Percentiles rank a stretch among this genome's conserved stretches.
phyloP scores from a whole-genome alignment of 2,888 invertebrate genomes.

The Cetonia aurata region DNA sequence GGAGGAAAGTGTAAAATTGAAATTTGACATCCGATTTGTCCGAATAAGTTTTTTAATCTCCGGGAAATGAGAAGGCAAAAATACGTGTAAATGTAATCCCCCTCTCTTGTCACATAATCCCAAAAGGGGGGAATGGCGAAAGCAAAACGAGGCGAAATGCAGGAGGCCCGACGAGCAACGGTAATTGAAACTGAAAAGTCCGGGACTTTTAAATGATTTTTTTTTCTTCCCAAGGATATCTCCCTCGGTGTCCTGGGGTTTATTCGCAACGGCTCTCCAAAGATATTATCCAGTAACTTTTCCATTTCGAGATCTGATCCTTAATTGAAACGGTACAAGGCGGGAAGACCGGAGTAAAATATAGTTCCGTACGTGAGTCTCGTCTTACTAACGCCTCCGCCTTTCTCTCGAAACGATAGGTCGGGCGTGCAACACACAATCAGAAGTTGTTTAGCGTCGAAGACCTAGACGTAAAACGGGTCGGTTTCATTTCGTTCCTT shows the following conservation, averaged over 20 bases:
- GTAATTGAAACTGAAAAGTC: constrained; percentile 41
- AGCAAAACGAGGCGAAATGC: background rate
- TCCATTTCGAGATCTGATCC: constrained; percentile 40
- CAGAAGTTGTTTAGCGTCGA: constrained; percentile 23
- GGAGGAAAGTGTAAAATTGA: constrained; percentile 28
- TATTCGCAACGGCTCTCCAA: constrained; percentile 27
- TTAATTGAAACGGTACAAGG: constrained; percentile 42
- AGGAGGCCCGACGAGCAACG: constrained; percentile 1
- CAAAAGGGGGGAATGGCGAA: background rate
- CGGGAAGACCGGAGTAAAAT: constrained; percentile 25
- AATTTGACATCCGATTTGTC: constrained; percentile 41
- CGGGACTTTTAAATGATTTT: constrained; percentile 36
- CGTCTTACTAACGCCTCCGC: background rate
- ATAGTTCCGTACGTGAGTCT: constrained; percentile 34
- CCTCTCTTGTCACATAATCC: constrained; percentile 18
- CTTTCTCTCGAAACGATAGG: background rate
- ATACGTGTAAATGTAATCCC: constrained; percentile 38
- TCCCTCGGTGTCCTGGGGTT: constrained; percentile 32
- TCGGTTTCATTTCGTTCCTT: background rate
- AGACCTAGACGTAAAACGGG: constrained; percentile 9
- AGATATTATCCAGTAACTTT: constrained; percentile 42
- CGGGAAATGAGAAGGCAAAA: constrained; percentile 36
- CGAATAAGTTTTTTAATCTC: constrained; percentile 41
- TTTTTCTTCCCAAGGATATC: constrained; percentile 3
- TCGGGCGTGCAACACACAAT: background rate